Evolutionary conservation across 2,888 invertebrate genomes (phyloP).

Genomic region (Polylopha cassiicola): DNA sequence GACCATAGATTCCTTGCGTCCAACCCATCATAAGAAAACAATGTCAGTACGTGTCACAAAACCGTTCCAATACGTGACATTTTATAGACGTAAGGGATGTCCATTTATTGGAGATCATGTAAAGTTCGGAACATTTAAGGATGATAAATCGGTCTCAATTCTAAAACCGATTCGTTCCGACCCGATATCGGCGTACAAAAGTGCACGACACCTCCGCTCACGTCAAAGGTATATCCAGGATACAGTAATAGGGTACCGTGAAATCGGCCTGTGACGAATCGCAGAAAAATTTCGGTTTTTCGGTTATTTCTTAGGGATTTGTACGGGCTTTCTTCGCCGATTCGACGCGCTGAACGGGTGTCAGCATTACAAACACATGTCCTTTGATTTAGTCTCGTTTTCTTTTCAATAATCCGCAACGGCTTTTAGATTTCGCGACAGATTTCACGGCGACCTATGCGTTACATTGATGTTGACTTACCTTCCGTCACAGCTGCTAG

Average conservation of each 20-base stretch:
- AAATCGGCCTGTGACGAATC: conserved; percentile 72
- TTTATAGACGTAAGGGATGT: conserved; percentile 57
- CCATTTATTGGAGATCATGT: conserved; percentile 61
- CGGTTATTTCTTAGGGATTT: conserved; percentile 78
- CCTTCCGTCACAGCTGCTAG: conserved; percentile 75
- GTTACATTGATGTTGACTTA: conserved; percentile 78
- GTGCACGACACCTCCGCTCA: conserved; percentile 53
- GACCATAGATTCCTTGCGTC: background rate
- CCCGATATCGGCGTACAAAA: conserved; percentile 53
- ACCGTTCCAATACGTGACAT: conserved; percentile 63
- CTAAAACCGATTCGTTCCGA: conserved; percentile 70
- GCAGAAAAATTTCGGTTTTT: conserved; percentile 78
- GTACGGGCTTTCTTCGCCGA: conserved; percentile 75
- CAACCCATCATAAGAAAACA: conserved; percentile 10
- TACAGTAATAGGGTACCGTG: conserved; percentile 65
- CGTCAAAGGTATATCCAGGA: conserved; percentile 38
- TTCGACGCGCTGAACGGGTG: conserved; percentile 72
- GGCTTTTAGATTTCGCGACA: conserved; percentile 70
- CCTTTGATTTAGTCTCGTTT: conserved; percentile 60
- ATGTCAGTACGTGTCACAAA: conserved; percentile 45
- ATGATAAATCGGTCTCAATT: conserved; percentile 70
- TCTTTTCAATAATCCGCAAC: conserved; percentile 55
- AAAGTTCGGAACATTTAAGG: conserved; percentile 60
- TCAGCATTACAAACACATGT: conserved; percentile 74
- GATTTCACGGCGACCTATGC: conserved; percentile 68